These are phyloP conservation scores for Rhynchonycteris naso DNA, from an alignment of 2,797 vertebrate species.

Conservation along the genomic window DNA sequence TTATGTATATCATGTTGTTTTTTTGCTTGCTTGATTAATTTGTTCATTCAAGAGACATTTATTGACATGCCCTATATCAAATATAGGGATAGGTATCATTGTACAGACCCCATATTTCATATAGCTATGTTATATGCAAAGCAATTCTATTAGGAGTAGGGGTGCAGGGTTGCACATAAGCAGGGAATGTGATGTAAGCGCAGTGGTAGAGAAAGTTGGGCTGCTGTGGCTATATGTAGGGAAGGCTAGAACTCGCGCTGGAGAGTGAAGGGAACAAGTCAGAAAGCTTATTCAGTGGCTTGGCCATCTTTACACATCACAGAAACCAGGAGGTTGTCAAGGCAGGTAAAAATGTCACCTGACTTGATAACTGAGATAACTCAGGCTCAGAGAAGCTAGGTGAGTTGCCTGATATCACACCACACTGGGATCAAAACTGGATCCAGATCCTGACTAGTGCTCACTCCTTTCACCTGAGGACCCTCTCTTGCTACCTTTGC, in stretches of 20 bases:
- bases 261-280: background rate
- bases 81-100: background rate
- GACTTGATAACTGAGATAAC: background rate
- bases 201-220: background rate
- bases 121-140: background rate
- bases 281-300: background rate
- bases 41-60: background rate
- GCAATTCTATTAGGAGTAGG: background rate
- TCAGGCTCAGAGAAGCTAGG: background rate
- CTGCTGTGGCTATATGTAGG: background rate
- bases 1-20: background rate
- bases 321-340: background rate
- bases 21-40: background rate
- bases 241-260: background rate
- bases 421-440: background rate
- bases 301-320: background rate
- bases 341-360: background rate
- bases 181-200: background rate
- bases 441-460: background rate
- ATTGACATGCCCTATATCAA: background rate
- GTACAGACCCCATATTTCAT: background rate
- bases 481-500: background rate
- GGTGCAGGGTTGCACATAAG: background rate
- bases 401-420: background rate
- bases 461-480: background rate